These are phyloP conservation scores for Drosophila aff. DNA, from an alignment of 1,140 invertebrate species.

Conservation along the genomic window DNA sequence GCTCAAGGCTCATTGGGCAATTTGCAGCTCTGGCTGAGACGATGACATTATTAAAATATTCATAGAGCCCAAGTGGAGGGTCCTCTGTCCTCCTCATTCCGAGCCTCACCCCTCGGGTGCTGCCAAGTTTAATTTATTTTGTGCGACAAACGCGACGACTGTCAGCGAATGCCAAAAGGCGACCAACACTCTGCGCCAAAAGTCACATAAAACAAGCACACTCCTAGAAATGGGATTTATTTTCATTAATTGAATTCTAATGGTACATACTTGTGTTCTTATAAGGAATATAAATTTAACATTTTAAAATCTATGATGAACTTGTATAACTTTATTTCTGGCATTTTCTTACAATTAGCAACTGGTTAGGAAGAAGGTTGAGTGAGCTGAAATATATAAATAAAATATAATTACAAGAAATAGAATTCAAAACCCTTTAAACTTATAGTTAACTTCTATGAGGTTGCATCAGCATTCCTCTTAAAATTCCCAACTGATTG, in stretches of 20 bases:
- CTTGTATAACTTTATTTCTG: not conserved
- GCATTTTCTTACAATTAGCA: not conserved
- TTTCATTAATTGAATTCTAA: not conserved
- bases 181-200: slow-evolving; percentile 68
- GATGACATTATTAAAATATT: slow-evolving; percentile 77
- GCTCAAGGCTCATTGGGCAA: slow-evolving; percentile 71
- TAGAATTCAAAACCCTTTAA: not conserved
- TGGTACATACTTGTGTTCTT: too few relatives aligned
- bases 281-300: not conserved
- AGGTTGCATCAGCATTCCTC: not conserved
- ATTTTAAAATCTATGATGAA: not conserved
- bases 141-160: slow-evolving; percentile 72
- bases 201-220: slow-evolving; percentile 21
- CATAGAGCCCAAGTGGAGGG: slow-evolving; percentile 48
- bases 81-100: not conserved
- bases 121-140: slow-evolving; percentile 76
- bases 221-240: slow-evolving; percentile 1
- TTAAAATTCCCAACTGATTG: not conserved
- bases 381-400: not conserved
- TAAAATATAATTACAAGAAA: not conserved
- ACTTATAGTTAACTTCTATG: too few relatives aligned
- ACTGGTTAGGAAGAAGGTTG: not conserved
- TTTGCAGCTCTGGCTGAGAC: slow-evolving; percentile 52
- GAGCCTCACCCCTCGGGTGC: slow-evolving; percentile 1
- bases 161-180: slow-evolving; percentile 49